Evolutionary conservation across 2,888 invertebrate genomes (phyloP), one percentile per base, ranked within the genome.

Genomic region (Pterostichus niger): DNA sequence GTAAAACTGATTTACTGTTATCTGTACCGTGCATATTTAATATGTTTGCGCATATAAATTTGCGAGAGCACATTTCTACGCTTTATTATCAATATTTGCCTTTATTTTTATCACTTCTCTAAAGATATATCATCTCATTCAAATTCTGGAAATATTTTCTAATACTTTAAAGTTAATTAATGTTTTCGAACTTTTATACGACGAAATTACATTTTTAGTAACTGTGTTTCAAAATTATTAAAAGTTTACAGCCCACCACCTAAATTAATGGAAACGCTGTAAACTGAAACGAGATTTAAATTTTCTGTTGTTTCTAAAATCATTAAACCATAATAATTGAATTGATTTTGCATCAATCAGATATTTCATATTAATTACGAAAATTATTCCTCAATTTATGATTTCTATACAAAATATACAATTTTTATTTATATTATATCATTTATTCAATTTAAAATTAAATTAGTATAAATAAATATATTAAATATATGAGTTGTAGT

Each of bases 1-100:
- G 6, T 59, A 59, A 64, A 64, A 31, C 64, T 64, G 64, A 64
- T 64, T 64, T 64, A 64, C 17, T 64, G 40, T 64, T 64, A 64
- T 33, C 64, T 17, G 2, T 59, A 59, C 1, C 59, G 31, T n/a
- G 49, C 49, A 49, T 49, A 49, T 13, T 49, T 56, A 56, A 56
- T 56, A 13, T 56, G 56, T 56, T 56, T 56, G 17, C 56, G 11
- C 13, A 2, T 11, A 49, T 49, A 49, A 11, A 49, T 49, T 49
- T 49, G 0, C 9, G n/a, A 17, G 6, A 56, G 56, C 56, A 56
- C 56, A 17, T 56, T 56, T 52, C 52, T 6, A 5, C 5, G 52
- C 40, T 40, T 40, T 40, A 35, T 6, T 40, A 40, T 17, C 2
- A 56, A 56, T 56, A 56, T 56, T 56, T 56, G 56, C 4, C 56